Evolutionary conservation across 2,888 invertebrate species (phyloP), one percentile per base, ranked within the genome.

Genomic region (Julus scandinavius): DNA sequence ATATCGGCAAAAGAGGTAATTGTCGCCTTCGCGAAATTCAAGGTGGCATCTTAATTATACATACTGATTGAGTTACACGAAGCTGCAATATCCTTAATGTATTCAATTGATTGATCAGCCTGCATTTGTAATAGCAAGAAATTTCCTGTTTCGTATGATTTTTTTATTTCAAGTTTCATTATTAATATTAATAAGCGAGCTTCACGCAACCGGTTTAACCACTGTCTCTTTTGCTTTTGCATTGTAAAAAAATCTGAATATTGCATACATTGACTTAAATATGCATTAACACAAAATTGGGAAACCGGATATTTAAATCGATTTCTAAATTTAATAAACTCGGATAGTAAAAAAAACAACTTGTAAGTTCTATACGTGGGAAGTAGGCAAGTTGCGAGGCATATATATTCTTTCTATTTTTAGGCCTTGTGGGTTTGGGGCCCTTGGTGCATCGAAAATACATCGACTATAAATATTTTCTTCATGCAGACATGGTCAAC

Each of bases 1-100:
- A 80, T 80, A 80, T 80, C 80, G 38, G 38, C 38, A 38, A 38
- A 29, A 29, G 72, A 13, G 13, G 80, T 80, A 80, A 80, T 80
- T 80, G 80, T 80, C 80, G 80, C 80, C 80, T 80, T 80, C 15
- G 38, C 80, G 38, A 38, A 38, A 38, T 38, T 38, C 80, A 80
- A 80, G 80, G 80, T 38, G 38, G 38, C 80, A 7, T 38, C 3
- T 40, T 80, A 80, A 80, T 80, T 80, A 80, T 29, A 38, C 80
- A 80, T 80, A 38, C 13, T 80, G 4, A 80, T 80, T 40, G 38
- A 80, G 38, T 80, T 38, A 38, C 11, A 38, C 13, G 80, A 38
- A 80, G 80, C 80, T 80, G 11, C 38, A 13, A 38, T 80, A 38
- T 29, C 15, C 38, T 38, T 40, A 80, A 80, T 80, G 80, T 80